A percentile compares a stretch with the other conserved stretches of the same genome.
Evolutionary conservation across 1,140 invertebrate species (phyloP).

Genomic region (Nasonia longicornis): DNA sequence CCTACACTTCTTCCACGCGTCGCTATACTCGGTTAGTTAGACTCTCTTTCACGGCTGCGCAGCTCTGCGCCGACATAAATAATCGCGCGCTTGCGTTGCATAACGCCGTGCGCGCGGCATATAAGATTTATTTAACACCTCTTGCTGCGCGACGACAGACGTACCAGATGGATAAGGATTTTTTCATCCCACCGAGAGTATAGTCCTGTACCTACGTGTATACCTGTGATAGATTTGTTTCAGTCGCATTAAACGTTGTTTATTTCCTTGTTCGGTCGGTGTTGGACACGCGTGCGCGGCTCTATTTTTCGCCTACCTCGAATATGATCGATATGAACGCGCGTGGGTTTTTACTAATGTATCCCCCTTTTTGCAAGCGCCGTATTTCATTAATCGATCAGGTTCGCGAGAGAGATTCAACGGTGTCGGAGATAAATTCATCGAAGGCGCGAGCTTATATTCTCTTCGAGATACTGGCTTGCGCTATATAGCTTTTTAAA

Average conservation of each 20-base stretch:
- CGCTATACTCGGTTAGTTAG: conserved; percentile 60
- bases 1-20: conserved; percentile 45
- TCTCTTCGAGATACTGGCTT: not conserved
- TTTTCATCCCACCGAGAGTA: not conserved
- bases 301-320: not conserved
- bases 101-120: not conserved
- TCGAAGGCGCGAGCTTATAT: not conserved
- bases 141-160: conserved; percentile 23
- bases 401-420: not conserved
- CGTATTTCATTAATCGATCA: conserved; percentile 23
- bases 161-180: conserved; percentile 35
- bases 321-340: conserved; percentile 27
- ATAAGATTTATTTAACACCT: conserved; percentile 39
- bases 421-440: not conserved
- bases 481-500: not conserved
- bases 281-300: not conserved
- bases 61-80: conserved; percentile 52
- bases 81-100: conserved; percentile 50
- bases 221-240: conserved; percentile 31
- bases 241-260: conserved; percentile 32
- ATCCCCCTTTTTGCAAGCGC: not conserved
- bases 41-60: conserved; percentile 52
- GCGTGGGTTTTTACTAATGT: conserved; percentile 28
- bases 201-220: too few relatives aligned
- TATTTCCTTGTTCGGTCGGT: conserved; percentile 11